Base-by-base conservation (phyloP, 2,888 invertebrate species). In the Caenorhabditis sulstoni region DNA sequence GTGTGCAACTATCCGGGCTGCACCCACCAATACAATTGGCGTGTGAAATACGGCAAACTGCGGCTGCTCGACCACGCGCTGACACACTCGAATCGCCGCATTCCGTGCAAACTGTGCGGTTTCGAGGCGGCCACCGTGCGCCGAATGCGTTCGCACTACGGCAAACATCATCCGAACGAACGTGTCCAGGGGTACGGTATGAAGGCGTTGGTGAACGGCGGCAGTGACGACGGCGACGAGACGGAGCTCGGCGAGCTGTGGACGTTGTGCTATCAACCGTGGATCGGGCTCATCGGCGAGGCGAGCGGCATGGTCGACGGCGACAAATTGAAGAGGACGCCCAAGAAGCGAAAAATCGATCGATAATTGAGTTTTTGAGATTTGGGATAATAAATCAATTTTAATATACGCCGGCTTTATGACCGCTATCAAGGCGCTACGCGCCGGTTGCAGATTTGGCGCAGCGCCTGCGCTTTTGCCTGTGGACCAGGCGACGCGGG, bases 31-130 rank as follows among this genome's bases (percentile, higher is more conserved):
- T 67, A 71, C 53, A 66, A 71, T 16, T 78, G 78, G 78, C 61
- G 66, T 23, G 66, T 73, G 14, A 71, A 73, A 52, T 78, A 78
- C 41, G 78, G 78, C 22, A 78, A 78, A 67, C 44, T 78, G 12
- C 66, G 78, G 9, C 65, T 78, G 8, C 44, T 78, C 2, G 78
- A 78, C 50, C 78, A 78, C 39, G 78, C 78, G 0, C 59, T 77
- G 3, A 70, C 70, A 16, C 77, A 77, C 47, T 52, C 55, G 2
- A 23, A 50, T 12, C 55, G 55, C 12, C 50, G 47, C 37, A 55
- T 77, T 5, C 65, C 68, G 14, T 77, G 77, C 55, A 70, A 70
- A 52, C 41, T 77, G 0, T 77, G 77, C 16, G 77, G 70, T n/a
- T 52, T 65, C 41, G 47, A 67, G 14, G 53, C 52, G 35, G 45